Evolutionary conservation across 1,140 invertebrate genomes (phyloP).

Genomic region (Papilio polytes): DNA sequence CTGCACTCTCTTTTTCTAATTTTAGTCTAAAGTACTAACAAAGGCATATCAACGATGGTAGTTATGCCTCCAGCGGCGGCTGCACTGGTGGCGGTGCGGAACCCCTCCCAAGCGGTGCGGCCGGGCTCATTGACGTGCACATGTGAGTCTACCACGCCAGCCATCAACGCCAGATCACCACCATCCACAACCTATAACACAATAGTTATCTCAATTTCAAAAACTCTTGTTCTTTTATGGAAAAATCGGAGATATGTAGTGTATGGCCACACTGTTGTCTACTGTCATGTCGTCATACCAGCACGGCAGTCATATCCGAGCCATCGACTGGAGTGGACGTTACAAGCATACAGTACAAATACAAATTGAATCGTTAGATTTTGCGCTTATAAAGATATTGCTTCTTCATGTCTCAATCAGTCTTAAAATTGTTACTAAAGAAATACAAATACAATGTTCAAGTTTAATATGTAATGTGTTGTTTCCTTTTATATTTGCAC

Average conservation of each 20-base stretch:
- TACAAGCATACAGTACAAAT: too few relatives aligned
- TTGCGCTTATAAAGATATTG: too few relatives aligned
- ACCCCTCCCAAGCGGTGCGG: constrained; percentile 89
- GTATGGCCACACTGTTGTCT: too few relatives aligned
- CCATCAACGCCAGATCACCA: constrained; percentile 87
- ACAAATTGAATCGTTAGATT: too few relatives aligned
- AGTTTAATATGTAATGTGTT: neutral
- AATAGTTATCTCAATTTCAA: neutral
- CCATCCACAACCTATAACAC: constrained; percentile 84
- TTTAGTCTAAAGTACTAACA: constrained; percentile 80
- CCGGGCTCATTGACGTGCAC: constrained; percentile 96
- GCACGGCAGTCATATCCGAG: too few relatives aligned
- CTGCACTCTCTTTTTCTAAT: neutral
- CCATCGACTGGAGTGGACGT: too few relatives aligned
- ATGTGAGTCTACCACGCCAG: constrained; percentile 94
- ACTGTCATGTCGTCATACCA: too few relatives aligned
- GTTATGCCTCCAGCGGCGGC: constrained; percentile 90
- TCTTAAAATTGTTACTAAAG: too few relatives aligned
- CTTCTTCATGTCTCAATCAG: too few relatives aligned
- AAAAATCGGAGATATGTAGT: too few relatives aligned
- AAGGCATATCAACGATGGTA: constrained; percentile 90
- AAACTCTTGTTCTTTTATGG: too few relatives aligned
- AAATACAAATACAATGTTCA: neutral
- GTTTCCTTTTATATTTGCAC: neutral
- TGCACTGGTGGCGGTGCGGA: constrained; percentile 87